Evolutionary conservation across 2,888 invertebrate species (phyloP).

Genomic region (Dendrolimus houi): DNA sequence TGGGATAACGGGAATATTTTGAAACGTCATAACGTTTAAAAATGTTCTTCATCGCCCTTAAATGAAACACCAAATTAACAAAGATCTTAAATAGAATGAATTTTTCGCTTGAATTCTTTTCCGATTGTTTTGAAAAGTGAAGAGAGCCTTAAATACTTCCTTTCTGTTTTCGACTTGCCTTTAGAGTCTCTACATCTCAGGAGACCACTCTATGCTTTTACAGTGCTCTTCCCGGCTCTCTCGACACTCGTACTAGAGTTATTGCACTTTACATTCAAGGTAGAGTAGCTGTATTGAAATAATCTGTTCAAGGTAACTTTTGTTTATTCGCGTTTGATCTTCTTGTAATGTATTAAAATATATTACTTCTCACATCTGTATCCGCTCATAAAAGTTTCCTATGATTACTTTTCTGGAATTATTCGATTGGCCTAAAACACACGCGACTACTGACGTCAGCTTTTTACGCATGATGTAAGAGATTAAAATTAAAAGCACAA

Average conservation of each 20-base stretch:
- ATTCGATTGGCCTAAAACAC: conserved; percentile 28
- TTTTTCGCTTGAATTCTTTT: conserved; percentile 49
- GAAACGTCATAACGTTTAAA: conserved; percentile 20
- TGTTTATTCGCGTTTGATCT: conserved; percentile 35
- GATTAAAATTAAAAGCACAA: conserved; percentile 36
- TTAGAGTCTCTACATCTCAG: conserved; percentile 40
- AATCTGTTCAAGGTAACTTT: conserved; percentile 26
- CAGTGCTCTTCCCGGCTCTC: conserved; percentile 39
- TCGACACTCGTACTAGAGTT: conserved; percentile 49
- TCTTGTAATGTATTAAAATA: conserved; percentile 70
- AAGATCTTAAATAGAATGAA: conserved; percentile 51
- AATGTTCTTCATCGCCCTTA: conserved; percentile 59
- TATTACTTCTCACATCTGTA: conserved; percentile 22
- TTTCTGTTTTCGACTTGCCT: conserved; percentile 50
- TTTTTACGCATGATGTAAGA: conserved; percentile 41
- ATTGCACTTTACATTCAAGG: conserved; percentile 52
- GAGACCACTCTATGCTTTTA: conserved; percentile 44
- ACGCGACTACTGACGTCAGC: conserved; percentile 32
- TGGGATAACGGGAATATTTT: conserved; percentile 55
- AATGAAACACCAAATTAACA: conserved; percentile 44
- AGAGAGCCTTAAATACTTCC: conserved; percentile 5
- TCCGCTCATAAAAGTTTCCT: conserved; percentile 24
- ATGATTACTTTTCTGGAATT: conserved; percentile 17
- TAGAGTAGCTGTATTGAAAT: conserved; percentile 29
- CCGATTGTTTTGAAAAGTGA: not conserved